Conservation (phyloP, 2,888 invertebrate species). For the Drepanosiphum platanoidis region DNA sequence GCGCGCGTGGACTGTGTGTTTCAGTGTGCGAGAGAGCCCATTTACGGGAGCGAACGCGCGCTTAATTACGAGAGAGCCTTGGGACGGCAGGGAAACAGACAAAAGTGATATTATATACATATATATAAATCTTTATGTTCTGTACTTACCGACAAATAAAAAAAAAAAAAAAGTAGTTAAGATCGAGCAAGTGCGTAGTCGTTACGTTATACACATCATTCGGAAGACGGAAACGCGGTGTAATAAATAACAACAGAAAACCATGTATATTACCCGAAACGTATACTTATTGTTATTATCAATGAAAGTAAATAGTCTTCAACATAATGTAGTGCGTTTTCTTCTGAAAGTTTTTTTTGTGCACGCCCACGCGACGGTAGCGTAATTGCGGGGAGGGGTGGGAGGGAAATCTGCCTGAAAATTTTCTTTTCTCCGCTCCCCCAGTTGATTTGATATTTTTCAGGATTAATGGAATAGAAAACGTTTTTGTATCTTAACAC, state of each 20-base stretch:
- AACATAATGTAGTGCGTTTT: background rate
- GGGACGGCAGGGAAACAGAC: background rate
- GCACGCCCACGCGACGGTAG: no score
- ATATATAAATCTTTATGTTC: background rate
- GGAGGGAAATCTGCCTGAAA: no score
- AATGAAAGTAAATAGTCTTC: background rate
- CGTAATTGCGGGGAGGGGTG: no score
- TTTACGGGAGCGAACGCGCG: constrained; percentile 34
- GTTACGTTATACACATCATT: background rate
- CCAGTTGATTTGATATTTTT: no score
- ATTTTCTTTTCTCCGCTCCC: no score
- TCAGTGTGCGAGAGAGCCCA: background rate
- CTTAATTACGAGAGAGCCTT: constrained; percentile 33
- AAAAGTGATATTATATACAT: background rate
- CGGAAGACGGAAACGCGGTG: background rate
- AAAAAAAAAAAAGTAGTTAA: constrained; percentile 1
- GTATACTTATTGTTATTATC: background rate
- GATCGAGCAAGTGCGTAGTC: background rate
- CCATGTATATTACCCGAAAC: constrained; percentile 20
- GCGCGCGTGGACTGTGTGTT: background rate
- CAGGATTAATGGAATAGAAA: no score
- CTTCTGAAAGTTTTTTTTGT: background rate
- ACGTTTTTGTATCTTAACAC: no score
- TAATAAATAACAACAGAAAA: constrained; percentile 17
- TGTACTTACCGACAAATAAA: background rate